Percentiles rank a stretch among this genome's conserved stretches.
Conservation (phyloP, 2,113 vertebrate genomes). For the Oreochromis tanganicae region DNA sequence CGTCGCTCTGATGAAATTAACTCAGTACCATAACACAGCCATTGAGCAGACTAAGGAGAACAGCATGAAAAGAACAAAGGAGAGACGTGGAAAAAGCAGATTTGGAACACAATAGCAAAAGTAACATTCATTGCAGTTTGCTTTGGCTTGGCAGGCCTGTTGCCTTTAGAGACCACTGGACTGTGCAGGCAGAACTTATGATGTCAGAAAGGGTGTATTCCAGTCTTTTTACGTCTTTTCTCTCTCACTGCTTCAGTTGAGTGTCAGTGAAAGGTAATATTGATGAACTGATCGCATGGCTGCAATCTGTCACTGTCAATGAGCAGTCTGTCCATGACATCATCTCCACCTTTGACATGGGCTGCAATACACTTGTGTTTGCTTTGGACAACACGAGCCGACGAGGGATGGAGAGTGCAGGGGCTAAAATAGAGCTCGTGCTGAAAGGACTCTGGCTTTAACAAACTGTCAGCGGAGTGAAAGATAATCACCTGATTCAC, state of each 20-base stretch:
- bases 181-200: neutral
- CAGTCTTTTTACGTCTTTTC: neutral
- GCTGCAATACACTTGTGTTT: constrained; percentile 42
- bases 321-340: constrained; percentile 35
- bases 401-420: constrained; percentile 3
- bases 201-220: constrained; percentile 5
- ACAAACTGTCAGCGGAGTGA: neutral
- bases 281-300: constrained; percentile 40
- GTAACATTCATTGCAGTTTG: constrained; percentile 24
- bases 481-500: neutral
- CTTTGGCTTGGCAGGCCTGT: constrained; percentile 19
- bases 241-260: neutral
- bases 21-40: neutral
- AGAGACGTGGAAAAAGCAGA: constrained; percentile 5
- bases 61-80: constrained; percentile 19
- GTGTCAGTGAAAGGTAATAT: constrained; percentile 43
- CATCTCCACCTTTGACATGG: constrained; percentile 41
- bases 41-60: neutral
- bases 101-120: constrained; percentile 19
- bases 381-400: constrained; percentile 30
- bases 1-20: neutral
- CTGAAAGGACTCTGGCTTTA: constrained; percentile 21
- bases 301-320: constrained; percentile 47
- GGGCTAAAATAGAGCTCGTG: constrained; percentile 9
- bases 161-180: constrained; percentile 18